Percentiles rank a stretch among this genome's conserved stretches.
These are phyloP conservation scores for Gymnosoma rotundatum DNA, from an alignment of 2,888 invertebrate species.

Conservation along the genomic window DNA sequence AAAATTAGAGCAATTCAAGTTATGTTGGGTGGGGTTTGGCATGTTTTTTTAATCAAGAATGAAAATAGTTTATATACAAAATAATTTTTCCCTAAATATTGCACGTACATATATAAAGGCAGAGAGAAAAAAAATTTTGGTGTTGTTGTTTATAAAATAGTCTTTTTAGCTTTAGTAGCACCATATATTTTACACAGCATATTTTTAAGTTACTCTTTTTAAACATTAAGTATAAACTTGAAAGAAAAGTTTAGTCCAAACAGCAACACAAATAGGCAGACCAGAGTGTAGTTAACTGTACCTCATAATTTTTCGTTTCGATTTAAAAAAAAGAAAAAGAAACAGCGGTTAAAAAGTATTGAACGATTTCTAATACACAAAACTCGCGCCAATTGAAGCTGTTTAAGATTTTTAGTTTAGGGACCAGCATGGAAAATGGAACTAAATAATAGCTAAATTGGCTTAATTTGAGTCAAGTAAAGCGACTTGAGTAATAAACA, in stretches of 20 bases:
- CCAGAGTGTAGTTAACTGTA: too few relatives aligned
- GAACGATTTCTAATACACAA: too few relatives aligned
- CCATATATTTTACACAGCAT: conserved; percentile 14
- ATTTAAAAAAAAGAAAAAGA: too few relatives aligned
- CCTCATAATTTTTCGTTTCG: too few relatives aligned
- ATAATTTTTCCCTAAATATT: conserved; percentile 12
- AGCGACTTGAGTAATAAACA: too few relatives aligned
- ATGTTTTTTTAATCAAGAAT: not conserved
- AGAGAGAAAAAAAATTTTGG: conserved; percentile 21
- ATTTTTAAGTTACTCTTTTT: conserved; percentile 26
- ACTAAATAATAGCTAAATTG: too few relatives aligned
- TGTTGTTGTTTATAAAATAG: conserved; percentile 7
- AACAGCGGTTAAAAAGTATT: too few relatives aligned
- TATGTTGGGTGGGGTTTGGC: conserved; percentile 24
- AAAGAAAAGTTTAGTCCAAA: not conserved
- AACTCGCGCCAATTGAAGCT: too few relatives aligned
- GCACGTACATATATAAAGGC: conserved; percentile 1
- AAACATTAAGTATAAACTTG: not conserved
- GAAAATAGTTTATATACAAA: conserved; percentile 33
- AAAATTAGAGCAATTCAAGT: conserved; percentile 48
- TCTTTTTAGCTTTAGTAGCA: conserved; percentile 26
- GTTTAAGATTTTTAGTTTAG: too few relatives aligned
- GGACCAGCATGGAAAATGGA: too few relatives aligned
- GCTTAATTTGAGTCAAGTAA: too few relatives aligned
- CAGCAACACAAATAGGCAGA: too few relatives aligned